A percentile compares a stretch with the other conserved stretches of the same genome.
Evolutionary conservation across 2,113 vertebrate species (phyloP).

Genomic region (Haliaeetus leucogaster): DNA sequence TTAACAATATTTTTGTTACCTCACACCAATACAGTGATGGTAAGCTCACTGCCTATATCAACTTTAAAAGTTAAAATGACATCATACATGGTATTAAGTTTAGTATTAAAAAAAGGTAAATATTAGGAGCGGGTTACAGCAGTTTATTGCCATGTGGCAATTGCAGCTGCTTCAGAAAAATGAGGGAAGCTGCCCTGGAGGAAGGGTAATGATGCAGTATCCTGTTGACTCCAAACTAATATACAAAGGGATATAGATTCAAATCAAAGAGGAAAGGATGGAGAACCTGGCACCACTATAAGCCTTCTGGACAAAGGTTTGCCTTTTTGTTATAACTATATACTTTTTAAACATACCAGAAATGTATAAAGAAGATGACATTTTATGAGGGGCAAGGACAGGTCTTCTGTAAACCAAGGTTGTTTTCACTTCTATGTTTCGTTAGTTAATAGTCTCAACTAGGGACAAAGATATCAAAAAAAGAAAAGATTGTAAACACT

Average conservation of each 20-base stretch:
- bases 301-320: background rate
- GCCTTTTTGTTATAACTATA: background rate
- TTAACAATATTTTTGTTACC: background rate
- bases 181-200: background rate
- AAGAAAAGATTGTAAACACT: background rate
- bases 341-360: background rate
- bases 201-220: slow-evolving; percentile 27
- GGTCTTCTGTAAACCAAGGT: background rate
- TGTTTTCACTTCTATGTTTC: background rate
- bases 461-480: background rate
- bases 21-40: background rate
- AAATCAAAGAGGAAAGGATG: background rate
- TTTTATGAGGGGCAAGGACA: background rate
- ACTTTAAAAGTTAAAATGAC: background rate
- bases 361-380: background rate
- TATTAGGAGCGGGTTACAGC: background rate
- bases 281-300: background rate
- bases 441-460: background rate
- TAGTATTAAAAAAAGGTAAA: background rate
- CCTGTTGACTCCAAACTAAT: slow-evolving; percentile 29
- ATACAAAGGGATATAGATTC: background rate
- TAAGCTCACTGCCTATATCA: background rate
- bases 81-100: background rate
- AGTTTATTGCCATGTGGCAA: background rate
- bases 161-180: background rate